A percentile compares a stretch with the other conserved stretches of the same genome.
Evolutionary conservation across 2,888 invertebrate genomes (phyloP).

Genomic region (Polydrusus tereticollis): DNA sequence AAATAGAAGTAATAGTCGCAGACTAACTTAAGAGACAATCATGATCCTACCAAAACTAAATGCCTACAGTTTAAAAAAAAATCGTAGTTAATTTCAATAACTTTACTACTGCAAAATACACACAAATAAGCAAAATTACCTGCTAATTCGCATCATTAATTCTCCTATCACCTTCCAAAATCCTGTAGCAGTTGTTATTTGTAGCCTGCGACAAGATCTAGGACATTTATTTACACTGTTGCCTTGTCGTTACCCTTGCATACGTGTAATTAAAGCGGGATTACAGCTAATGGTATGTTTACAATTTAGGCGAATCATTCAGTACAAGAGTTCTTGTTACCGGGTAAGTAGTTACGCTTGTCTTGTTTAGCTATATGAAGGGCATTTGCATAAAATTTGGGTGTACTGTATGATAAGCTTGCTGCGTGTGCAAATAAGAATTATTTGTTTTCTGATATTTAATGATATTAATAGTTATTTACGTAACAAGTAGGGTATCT

Average conservation of each 20-base stretch:
- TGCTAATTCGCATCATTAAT: not conserved
- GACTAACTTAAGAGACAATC: too few relatives aligned
- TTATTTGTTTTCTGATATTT: too few relatives aligned
- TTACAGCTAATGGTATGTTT: conserved; percentile 21
- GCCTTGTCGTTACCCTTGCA: conserved; percentile 1
- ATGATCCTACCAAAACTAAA: too few relatives aligned
- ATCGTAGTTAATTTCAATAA: too few relatives aligned
- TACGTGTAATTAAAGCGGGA: conserved; percentile 21
- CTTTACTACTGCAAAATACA: too few relatives aligned
- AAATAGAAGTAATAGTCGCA: too few relatives aligned
- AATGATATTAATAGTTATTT: too few relatives aligned
- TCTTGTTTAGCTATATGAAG: not conserved
- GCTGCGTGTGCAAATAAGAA: too few relatives aligned
- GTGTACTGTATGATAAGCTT: too few relatives aligned
- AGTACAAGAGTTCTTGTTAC: not conserved
- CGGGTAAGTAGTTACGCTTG: not conserved
- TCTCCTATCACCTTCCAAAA: not conserved
- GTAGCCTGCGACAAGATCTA: not conserved
- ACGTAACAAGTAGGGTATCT: too few relatives aligned
- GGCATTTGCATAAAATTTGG: too few relatives aligned
- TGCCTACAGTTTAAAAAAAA: too few relatives aligned
- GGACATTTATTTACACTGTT: conserved; percentile 9
- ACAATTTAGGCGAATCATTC: conserved; percentile 10
- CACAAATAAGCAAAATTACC: not conserved
- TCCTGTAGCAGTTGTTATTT: not conserved